phyloP scores from a whole-genome alignment of 2,888 invertebrate species.

The Nomada hirtipes region DNA sequence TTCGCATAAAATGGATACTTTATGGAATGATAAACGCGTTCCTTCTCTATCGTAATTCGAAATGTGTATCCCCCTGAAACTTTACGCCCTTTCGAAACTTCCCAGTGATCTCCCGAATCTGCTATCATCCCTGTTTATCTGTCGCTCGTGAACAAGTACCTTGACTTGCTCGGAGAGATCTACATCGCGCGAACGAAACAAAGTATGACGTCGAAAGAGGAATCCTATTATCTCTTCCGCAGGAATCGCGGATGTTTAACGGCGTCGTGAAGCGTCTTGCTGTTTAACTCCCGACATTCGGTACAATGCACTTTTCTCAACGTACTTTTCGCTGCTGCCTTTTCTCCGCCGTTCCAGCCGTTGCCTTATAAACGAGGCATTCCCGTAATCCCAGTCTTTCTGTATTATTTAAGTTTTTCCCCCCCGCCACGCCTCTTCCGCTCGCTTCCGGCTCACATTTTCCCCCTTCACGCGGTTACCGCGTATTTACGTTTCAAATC shows the following conservation, averaged over 20 bases:
- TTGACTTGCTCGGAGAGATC: no score
- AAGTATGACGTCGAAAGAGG: background rate
- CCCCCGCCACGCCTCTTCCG: background rate
- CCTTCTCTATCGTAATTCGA: background rate
- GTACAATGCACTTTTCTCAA: constrained; percentile 28
- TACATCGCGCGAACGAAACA: no score
- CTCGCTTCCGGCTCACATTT: constrained; percentile 12
- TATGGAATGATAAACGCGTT: constrained; percentile 10
- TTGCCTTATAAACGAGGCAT: constrained; percentile 36
- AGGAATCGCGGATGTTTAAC: background rate
- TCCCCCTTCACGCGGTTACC: constrained; percentile 3
- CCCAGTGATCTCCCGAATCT: no score
- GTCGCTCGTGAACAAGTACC: no score
- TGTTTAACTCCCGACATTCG: background rate
- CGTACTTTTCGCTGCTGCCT: background rate
- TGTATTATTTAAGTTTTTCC: constrained; percentile 46
- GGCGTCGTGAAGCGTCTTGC: background rate
- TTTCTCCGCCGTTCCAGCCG: background rate
- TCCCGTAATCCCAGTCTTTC: constrained; percentile 40
- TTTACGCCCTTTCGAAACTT: background rate
- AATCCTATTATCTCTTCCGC: background rate
- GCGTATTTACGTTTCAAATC: constrained; percentile 49
- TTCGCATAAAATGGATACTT: background rate
- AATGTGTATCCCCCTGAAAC: no score
- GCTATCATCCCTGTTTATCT: background rate